phyloP scores from a whole-genome alignment of 2,888 invertebrate genomes.

The Catocala sponsa region DNA sequence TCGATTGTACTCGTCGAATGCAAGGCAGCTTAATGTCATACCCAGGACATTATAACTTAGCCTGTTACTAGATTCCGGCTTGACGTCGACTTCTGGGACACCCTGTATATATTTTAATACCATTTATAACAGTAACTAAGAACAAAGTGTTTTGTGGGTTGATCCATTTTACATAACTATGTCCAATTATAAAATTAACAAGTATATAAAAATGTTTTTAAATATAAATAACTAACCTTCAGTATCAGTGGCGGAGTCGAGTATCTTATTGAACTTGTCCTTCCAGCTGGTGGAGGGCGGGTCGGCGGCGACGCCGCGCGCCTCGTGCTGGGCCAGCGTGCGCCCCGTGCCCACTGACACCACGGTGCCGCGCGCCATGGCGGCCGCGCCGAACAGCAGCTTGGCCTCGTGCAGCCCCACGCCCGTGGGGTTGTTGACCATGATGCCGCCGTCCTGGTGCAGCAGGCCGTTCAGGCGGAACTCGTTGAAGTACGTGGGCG shows the following conservation, averaged over 20 bases:
- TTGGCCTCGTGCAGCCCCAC: conserved; percentile 96
- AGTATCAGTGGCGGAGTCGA: conserved; percentile 96
- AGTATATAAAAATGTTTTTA: too few species aligned
- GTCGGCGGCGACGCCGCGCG: neutral
- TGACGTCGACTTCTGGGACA: conserved; percentile 77
- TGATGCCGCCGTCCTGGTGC: conserved; percentile 94
- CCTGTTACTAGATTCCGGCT: too few species aligned
- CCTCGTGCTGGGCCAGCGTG: conserved; percentile 62
- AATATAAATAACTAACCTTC: conserved; percentile 80
- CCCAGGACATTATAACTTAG: too few species aligned
- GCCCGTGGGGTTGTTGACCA: conserved; percentile 96
- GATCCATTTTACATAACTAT: too few species aligned
- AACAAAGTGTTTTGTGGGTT: too few species aligned
- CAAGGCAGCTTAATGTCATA: too few species aligned
- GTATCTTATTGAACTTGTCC: conserved; percentile 93
- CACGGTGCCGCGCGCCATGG: conserved; percentile 90
- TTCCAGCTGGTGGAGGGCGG: conserved; percentile 89
- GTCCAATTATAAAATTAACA: conserved; percentile 53
- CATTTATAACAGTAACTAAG: too few species aligned
- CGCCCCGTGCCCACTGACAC: conserved; percentile 95
- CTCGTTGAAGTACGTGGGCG: conserved; percentile 97
- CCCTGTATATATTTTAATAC: conserved; percentile 82
- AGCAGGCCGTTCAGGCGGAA: conserved; percentile 90
- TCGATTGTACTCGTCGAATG: too few species aligned
- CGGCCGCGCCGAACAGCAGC: conserved; percentile 92